Conservation (phyloP, 2,797 vertebrate species). For the Leptatherina wallacei region DNA sequence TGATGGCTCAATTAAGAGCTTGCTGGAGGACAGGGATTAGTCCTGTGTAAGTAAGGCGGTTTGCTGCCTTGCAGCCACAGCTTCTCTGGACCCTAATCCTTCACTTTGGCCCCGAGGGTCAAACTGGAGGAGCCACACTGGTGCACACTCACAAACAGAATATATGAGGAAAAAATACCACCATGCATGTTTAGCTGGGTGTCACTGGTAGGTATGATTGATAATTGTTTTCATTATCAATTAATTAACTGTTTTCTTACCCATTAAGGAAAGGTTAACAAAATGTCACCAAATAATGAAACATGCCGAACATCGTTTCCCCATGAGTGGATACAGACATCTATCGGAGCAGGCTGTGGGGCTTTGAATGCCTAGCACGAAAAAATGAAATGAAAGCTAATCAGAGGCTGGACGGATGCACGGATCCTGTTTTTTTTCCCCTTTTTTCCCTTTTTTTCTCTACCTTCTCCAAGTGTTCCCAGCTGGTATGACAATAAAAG, state of each 20-base stretch:
- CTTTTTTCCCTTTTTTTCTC: background rate
- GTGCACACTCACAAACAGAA: conserved; percentile 11
- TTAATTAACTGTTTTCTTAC: conserved; percentile 16
- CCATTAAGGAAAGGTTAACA: conserved; percentile 11
- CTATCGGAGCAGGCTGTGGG: conserved; percentile 4
- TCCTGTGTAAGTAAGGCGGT: conserved; percentile 50
- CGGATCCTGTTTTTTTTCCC: conserved; percentile 5
- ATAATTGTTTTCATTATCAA: conserved; percentile 18
- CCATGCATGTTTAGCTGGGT: background rate
- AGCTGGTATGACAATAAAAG: conserved; percentile 54
- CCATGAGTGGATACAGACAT: conserved; percentile 13
- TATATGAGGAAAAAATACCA: background rate
- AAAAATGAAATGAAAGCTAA: conserved; percentile 29
- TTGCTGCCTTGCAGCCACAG: conserved; percentile 38
- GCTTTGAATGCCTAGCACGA: conserved; percentile 3
- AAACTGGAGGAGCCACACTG: conserved; percentile 23
- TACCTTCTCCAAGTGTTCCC: conserved; percentile 41
- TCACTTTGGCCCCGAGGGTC: conserved; percentile 32
- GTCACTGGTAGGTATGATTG: conserved; percentile 6
- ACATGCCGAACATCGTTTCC: background rate
- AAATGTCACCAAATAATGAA: conserved; percentile 24
- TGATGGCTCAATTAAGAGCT: conserved; percentile 79
- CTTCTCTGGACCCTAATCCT: conserved; percentile 61
- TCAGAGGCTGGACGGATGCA: conserved; percentile 28
- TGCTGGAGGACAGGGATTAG: conserved; percentile 71